Percentiles rank a stretch among this genome's conserved stretches.
Conservation (phyloP, 1,140 invertebrate genomes). For the Drosophila sp. region DNA sequence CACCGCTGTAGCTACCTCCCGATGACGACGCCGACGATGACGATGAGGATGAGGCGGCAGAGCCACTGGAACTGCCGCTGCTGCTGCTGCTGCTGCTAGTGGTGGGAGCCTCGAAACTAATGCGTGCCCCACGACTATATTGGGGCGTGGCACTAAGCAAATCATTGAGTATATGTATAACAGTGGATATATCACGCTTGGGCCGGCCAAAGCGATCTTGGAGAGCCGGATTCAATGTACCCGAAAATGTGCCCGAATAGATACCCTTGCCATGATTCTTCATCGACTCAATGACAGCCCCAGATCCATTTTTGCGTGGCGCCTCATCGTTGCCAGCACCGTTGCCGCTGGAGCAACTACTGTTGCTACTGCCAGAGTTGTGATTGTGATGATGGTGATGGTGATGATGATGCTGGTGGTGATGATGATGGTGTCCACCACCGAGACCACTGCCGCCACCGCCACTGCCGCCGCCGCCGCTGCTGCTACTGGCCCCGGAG, state of each 20-base stretch:
- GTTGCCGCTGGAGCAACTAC: slow-evolving; percentile 8
- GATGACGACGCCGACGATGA: slow-evolving; percentile 31
- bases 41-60: slow-evolving; percentile 9
- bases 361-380: not conserved
- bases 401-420: no score
- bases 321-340: slow-evolving; percentile 78
- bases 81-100: slow-evolving; percentile 20
- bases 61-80: slow-evolving; percentile 12
- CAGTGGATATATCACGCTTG: slow-evolving; percentile 95
- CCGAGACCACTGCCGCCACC: not conserved
- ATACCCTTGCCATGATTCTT: slow-evolving; percentile 96
- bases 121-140: slow-evolving; percentile 83
- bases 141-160: slow-evolving; percentile 93
- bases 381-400: not conserved
- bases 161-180: slow-evolving; percentile 97
- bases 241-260: slow-evolving; percentile 92
- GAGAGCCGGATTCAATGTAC: slow-evolving; percentile 95
- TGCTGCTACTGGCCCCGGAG: slow-evolving; percentile 55
- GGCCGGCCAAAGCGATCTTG: slow-evolving; percentile 95
- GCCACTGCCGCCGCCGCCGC: slow-evolving; percentile 10
- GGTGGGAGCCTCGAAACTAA: slow-evolving; percentile 83
- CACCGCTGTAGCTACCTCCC: slow-evolving; percentile 27
- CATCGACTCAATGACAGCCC: slow-evolving; percentile 96
- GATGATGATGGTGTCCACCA: no score
- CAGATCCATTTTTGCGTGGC: slow-evolving; percentile 85